phyloP scores from a whole-genome alignment of 1,140 invertebrate genomes.

The Eumeta japonica region DNA sequence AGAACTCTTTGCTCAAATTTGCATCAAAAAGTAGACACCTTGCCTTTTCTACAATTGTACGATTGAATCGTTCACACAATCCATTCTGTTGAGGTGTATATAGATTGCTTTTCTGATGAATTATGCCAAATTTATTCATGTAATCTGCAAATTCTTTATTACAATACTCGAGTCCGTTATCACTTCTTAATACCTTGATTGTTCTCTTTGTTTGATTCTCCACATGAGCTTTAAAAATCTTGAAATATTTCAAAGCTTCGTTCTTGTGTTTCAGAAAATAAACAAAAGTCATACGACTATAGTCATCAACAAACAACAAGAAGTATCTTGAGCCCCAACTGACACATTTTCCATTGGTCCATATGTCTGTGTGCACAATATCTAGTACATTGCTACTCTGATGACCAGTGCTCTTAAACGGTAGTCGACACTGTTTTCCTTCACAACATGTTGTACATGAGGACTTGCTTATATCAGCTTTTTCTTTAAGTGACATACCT shows the following conservation, averaged over 20 bases:
- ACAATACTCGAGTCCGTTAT: conserved; percentile 5
- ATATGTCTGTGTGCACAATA: conserved; percentile 25
- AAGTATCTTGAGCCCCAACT: conserved; percentile 25
- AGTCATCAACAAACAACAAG: conserved; percentile 24
- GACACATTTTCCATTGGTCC: no score
- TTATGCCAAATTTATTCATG: conserved; percentile 1
- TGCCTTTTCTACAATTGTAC: no score
- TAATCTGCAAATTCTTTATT: conserved; percentile 9
- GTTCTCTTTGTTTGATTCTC: no score
- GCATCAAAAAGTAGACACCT: no score
- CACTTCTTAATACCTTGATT: conserved; percentile 6
- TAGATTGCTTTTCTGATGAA: conserved; percentile 6
- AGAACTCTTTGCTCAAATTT: no score
- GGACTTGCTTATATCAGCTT: conserved; percentile 2
- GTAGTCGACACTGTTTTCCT: conserved; percentile 4
- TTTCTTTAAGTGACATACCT: conserved; percentile 2
- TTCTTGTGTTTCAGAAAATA: no score
- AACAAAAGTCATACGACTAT: no score
- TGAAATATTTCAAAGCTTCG: no score
- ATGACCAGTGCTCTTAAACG: conserved; percentile 3
- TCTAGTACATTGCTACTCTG: conserved; percentile 13
- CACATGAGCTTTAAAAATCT: no score
- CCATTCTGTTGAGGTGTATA: no score
- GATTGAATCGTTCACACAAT: no score
- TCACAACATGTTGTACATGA: conserved; percentile 4